Evolutionary conservation across 1,140 invertebrate genomes (phyloP).

Genomic region (Ceratina japonica): DNA sequence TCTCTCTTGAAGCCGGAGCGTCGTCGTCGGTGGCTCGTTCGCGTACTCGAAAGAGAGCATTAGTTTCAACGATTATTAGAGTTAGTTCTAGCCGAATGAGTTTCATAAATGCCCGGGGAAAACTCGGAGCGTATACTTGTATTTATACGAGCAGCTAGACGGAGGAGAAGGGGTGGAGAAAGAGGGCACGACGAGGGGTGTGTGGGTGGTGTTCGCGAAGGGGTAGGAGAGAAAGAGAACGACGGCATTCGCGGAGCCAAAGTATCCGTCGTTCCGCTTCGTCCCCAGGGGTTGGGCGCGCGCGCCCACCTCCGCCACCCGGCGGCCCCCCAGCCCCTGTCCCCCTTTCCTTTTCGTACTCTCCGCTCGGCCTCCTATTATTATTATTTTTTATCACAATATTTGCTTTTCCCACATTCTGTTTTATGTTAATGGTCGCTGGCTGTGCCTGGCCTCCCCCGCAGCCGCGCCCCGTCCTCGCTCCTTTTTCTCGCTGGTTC

Average conservation of each 20-base stretch:
- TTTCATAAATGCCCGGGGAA: constrained; percentile 75
- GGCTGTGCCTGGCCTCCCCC: constrained; percentile 41
- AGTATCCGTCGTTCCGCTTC: constrained; percentile 66
- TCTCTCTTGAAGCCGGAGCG: not conserved
- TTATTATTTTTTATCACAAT: constrained; percentile 79
- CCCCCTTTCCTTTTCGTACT: constrained; percentile 30
- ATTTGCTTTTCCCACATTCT: constrained; percentile 78
- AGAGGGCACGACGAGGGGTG: constrained; percentile 1
- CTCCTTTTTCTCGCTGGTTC: constrained; percentile 55
- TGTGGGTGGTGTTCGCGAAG: not conserved
- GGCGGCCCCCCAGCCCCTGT: not conserved
- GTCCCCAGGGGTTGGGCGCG: constrained; percentile 62
- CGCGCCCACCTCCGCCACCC: constrained; percentile 9
- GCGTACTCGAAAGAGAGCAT: constrained; percentile 67
- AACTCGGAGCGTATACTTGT: constrained; percentile 68
- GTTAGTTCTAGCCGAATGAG: constrained; percentile 78
- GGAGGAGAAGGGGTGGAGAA: constrained; percentile 16
- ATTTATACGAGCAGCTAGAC: constrained; percentile 66
- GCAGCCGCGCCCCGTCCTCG: constrained; percentile 47
- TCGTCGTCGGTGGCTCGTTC: constrained; percentile 49
- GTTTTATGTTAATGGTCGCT: constrained; percentile 77
- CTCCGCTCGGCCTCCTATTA: constrained; percentile 65
- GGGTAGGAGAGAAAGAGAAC: constrained; percentile 46
- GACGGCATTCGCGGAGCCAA: constrained; percentile 55
- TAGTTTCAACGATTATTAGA: constrained; percentile 80